A percentile compares a stretch with the other conserved stretches of the same genome.
Evolutionary conservation across 1,140 invertebrate species (phyloP).

Genomic region (Cataglyphis hispanica): DNA sequence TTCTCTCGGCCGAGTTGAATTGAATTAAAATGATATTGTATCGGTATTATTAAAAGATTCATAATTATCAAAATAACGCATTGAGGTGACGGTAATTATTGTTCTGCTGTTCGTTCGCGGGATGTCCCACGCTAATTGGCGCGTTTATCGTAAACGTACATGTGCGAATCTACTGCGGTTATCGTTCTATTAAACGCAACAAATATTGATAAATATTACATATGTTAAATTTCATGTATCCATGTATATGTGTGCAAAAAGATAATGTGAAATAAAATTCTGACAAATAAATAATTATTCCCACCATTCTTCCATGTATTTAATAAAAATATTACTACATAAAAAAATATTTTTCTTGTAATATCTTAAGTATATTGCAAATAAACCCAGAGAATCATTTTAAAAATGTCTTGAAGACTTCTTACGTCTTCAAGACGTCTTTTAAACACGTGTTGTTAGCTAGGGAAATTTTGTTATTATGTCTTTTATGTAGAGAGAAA

Average conservation of each 20-base stretch:
- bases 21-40: slow-evolving; percentile 36
- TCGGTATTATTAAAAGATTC: slow-evolving; percentile 27
- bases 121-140: slow-evolving; percentile 5
- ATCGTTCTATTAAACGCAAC: slow-evolving; percentile 10
- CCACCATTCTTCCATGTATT: neutral
- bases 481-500: no score
- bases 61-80: slow-evolving; percentile 42
- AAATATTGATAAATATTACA: slow-evolving; percentile 31
- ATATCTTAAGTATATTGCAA: no score
- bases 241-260: neutral
- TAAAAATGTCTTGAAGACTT: no score
- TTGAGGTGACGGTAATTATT: slow-evolving; percentile 37
- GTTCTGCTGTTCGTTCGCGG: neutral
- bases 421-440: no score
- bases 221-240: neutral
- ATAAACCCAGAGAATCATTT: no score
- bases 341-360: neutral
- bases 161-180: neutral
- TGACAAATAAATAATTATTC: neutral
- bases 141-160: slow-evolving; percentile 13
- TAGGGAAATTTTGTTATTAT: neutral
- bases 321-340: neutral
- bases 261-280: slow-evolving; percentile 1
- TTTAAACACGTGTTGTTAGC: no score
- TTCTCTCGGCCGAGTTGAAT: slow-evolving; percentile 20